These are phyloP conservation scores for Danio rerio DNA, from an alignment of 2,113 vertebrate genomes.

Conservation along the genomic window DNA sequence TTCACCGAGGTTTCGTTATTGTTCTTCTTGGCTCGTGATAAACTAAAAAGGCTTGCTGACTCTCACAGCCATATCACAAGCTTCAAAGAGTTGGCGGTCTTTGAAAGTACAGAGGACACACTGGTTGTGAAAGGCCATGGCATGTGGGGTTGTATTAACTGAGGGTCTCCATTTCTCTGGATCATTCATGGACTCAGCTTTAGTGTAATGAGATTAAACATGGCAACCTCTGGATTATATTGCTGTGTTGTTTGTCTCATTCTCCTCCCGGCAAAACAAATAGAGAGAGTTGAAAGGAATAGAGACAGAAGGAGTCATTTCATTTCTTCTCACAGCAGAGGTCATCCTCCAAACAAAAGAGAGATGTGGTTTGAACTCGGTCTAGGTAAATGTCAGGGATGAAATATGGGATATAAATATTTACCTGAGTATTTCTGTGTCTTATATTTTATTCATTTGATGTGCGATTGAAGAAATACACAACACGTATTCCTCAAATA, in stretches of 20 bases:
- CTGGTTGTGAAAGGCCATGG: slow-evolving; percentile 1
- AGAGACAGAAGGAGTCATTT: slow-evolving; percentile 12
- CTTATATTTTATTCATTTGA: background rate
- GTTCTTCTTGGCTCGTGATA: slow-evolving; percentile 32
- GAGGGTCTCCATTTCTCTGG: slow-evolving; percentile 30
- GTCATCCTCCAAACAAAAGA: slow-evolving; percentile 33
- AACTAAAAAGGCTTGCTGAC: slow-evolving; percentile 44
- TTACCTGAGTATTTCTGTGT: slow-evolving; percentile 13
- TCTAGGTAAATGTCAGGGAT: slow-evolving; percentile 42
- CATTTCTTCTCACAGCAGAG: slow-evolving; percentile 27
- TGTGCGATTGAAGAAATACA: background rate
- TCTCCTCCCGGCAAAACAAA: slow-evolving; percentile 16
- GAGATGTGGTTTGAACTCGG: background rate
- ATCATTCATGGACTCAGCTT: slow-evolving; percentile 21
- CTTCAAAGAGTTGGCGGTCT: slow-evolving; percentile 45
- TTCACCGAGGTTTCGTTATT: slow-evolving; percentile 31
- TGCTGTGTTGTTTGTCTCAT: background rate
- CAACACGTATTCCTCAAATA: no score
- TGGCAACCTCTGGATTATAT: background rate
- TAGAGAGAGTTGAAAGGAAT: no score
- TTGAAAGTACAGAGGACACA: slow-evolving; percentile 29
- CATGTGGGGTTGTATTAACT: slow-evolving; percentile 12
- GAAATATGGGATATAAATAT: slow-evolving; percentile 28
- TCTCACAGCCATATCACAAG: slow-evolving; percentile 20
- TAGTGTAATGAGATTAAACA: slow-evolving; percentile 18